Conservation (phyloP, 2,888 invertebrate genomes). For the Auanema sp. region DNA sequence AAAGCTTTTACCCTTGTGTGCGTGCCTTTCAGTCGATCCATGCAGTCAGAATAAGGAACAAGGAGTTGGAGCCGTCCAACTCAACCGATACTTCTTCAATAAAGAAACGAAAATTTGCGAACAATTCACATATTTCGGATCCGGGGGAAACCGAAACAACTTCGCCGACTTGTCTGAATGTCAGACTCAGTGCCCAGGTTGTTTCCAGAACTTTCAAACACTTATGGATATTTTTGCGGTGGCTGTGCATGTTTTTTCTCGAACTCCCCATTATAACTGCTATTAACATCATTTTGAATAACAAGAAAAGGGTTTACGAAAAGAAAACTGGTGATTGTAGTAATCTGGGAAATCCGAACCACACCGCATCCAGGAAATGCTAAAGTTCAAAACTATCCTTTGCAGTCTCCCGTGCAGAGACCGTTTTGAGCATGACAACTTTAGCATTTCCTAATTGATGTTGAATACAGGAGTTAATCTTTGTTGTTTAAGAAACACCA, state of each 20-base stretch:
- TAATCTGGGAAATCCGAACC: not conserved
- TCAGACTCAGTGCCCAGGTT: slow-evolving; percentile 59
- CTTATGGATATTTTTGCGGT: no score
- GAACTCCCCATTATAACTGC: no score
- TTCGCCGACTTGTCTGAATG: slow-evolving; percentile 60
- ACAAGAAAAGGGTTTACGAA: no score
- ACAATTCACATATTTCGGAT: slow-evolving; percentile 58
- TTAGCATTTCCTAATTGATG: not conserved
- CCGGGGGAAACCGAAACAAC: slow-evolving; percentile 63
- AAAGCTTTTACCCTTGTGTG: slow-evolving; percentile 14
- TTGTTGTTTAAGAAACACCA: slow-evolving; percentile 53
- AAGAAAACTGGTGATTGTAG: no score
- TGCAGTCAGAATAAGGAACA: slow-evolving; percentile 56
- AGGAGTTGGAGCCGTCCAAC: slow-evolving; percentile 58
- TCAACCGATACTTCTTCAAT: slow-evolving; percentile 58
- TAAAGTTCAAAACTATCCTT: not conserved
- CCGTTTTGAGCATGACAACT: slow-evolving; percentile 2
- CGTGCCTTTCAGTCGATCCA: slow-evolving; percentile 57
- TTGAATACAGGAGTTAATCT: slow-evolving; percentile 6
- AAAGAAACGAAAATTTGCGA: slow-evolving; percentile 53
- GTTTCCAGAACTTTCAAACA: not conserved
- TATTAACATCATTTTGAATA: no score
- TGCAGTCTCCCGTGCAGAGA: no score
- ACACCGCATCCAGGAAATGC: not conserved
- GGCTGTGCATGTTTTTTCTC: no score